These are phyloP conservation scores for Manduca sexta DNA, from an alignment of 1,140 invertebrate genomes.

Conservation along the genomic window DNA sequence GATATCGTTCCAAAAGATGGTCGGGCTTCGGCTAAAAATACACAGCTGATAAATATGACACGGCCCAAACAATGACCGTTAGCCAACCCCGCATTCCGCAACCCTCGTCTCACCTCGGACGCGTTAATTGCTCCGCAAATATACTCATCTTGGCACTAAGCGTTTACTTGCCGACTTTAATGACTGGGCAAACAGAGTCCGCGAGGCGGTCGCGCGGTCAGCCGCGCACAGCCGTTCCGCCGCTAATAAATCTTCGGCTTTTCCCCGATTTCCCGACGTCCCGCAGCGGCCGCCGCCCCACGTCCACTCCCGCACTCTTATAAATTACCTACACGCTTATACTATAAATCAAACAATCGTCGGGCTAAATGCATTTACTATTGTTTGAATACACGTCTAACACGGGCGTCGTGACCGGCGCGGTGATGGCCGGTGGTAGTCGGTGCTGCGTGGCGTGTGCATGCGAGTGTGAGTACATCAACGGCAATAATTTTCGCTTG, in stretches of 20 bases:
- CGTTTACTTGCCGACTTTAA: conserved; percentile 65
- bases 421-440: too few relatives aligned
- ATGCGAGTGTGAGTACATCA: too few relatives aligned
- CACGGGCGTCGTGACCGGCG: conserved; percentile 39
- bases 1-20: conserved; percentile 32
- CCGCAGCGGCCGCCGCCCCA: conserved; percentile 38
- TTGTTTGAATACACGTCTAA: conserved; percentile 62
- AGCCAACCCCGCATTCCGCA: conserved; percentile 25
- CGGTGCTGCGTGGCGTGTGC: conserved; percentile 22
- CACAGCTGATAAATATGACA: conserved; percentile 29
- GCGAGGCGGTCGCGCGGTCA: conserved; percentile 39
- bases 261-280: conserved; percentile 63
- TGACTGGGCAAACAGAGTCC: conserved; percentile 61
- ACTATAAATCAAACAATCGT: conserved; percentile 65
- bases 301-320: conserved; percentile 47
- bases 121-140: conserved; percentile 69
- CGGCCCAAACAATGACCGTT: conserved; percentile 43
- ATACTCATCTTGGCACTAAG: conserved; percentile 65
- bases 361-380: conserved; percentile 66
- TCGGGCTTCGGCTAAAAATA: conserved; percentile 19
- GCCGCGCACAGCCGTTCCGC: conserved; percentile 37
- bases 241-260: conserved; percentile 64
- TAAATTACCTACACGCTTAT: conserved; percentile 67
- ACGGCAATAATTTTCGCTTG: too few relatives aligned
- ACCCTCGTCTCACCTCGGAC: conserved; percentile 57